A percentile compares a stretch with the other conserved stretches of the same genome.
Evolutionary conservation across 2,797 vertebrate genomes (phyloP).

Genomic region (Scarus forsteni): DNA sequence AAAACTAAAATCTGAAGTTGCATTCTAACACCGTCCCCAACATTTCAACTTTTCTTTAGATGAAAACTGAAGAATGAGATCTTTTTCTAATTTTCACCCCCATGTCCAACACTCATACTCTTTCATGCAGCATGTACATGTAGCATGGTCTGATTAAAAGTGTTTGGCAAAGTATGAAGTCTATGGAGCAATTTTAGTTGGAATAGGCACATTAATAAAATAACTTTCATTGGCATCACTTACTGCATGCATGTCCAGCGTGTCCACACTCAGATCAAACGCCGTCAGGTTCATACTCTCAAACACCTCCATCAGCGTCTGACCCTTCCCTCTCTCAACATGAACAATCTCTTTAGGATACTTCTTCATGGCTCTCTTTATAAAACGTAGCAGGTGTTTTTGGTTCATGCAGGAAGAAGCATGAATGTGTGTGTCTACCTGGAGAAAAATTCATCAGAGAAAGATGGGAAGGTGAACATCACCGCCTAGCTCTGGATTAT

Average conservation of each 20-base stretch:
- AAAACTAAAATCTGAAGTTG: too few relatives aligned
- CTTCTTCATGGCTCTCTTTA: conserved; percentile 97
- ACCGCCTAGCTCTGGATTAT: conserved; percentile 1
- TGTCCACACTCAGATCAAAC: conserved; percentile 97
- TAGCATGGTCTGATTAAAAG: too few relatives aligned
- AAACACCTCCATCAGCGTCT: conserved; percentile 96
- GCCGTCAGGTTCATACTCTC: conserved; percentile 96
- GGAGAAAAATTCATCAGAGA: conserved; percentile 4
- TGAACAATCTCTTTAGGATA: conserved; percentile 93
- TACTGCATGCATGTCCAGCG: conserved; percentile 95
- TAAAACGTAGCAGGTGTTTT: conserved; percentile 96
- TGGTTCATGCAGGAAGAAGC: conserved; percentile 99
- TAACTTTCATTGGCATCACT: conserved; percentile 36
- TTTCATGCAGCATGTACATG: too few relatives aligned
- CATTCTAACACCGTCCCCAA: too few relatives aligned
- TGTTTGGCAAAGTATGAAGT: too few relatives aligned
- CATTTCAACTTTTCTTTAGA: too few relatives aligned
- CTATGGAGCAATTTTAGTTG: too few relatives aligned
- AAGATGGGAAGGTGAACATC: too few relatives aligned
- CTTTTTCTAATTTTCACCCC: too few relatives aligned
- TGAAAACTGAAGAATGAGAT: too few relatives aligned
- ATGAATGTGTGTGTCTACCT: conserved; percentile 98
- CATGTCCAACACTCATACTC: too few relatives aligned
- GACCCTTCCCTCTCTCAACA: conserved; percentile 91
- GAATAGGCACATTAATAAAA: too few relatives aligned